Conservation (phyloP, 2,888 invertebrate genomes). For the Priocnemis perturbator region DNA sequence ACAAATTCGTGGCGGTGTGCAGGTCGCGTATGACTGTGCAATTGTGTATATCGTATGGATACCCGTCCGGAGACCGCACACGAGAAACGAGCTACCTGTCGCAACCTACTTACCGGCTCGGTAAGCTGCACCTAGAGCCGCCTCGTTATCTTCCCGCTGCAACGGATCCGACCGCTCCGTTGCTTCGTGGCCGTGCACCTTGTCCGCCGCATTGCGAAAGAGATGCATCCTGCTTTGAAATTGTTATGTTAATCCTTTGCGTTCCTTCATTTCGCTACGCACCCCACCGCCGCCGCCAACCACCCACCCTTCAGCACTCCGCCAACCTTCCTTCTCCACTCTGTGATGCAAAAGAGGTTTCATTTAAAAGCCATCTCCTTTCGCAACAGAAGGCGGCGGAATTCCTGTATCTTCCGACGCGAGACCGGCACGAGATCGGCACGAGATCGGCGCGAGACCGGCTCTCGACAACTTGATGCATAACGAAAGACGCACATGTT, state of each 20-base stretch:
- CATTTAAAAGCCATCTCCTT: too few species aligned
- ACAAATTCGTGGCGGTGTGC: too few species aligned
- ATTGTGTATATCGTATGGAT: not conserved
- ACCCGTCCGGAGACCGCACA: not conserved
- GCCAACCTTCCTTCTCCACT: too few species aligned
- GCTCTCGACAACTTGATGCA: too few species aligned
- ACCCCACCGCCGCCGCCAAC: conserved; percentile 9
- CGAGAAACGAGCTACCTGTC: conserved; percentile 41
- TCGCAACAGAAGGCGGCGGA: too few species aligned
- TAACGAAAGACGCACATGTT: too few species aligned
- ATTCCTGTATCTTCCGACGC: too few species aligned
- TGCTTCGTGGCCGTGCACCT: not conserved
- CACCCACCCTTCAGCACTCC: not conserved
- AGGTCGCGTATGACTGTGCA: too few species aligned
- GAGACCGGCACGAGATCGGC: too few species aligned
- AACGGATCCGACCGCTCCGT: not conserved
- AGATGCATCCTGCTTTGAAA: not conserved
- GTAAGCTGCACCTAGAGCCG: conserved; percentile 47
- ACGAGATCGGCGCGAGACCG: too few species aligned
- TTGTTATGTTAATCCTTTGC: too few species aligned
- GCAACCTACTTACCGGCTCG: conserved; percentile 57
- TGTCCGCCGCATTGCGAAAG: conserved; percentile 3
- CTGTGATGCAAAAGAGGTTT: too few species aligned
- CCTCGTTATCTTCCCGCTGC: conserved; percentile 36
- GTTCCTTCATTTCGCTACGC: conserved; percentile 15